A percentile compares a stretch with the other conserved stretches of the same genome.
Conservation (phyloP, 2,888 invertebrate genomes). For the Frankliniella intonsa region DNA sequence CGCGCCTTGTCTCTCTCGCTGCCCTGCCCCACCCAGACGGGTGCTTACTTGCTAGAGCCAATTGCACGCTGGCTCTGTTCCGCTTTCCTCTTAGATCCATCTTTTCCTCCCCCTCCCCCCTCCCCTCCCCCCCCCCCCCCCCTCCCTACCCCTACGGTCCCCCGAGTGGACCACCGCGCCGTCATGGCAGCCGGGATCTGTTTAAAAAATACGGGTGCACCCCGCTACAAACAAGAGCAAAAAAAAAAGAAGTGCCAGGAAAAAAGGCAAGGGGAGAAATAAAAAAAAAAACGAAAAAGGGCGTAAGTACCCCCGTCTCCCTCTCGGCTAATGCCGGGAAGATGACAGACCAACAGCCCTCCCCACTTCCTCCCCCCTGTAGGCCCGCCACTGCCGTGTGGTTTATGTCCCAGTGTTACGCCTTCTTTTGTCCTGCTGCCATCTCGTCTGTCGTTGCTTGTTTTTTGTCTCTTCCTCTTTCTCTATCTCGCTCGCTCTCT, state of each 20-base stretch:
- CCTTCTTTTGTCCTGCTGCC: not conserved
- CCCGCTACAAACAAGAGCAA: no score
- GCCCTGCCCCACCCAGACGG: not conserved
- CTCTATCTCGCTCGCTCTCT: not conserved
- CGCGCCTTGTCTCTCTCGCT: not conserved
- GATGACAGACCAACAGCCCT: slow-evolving; percentile 8
- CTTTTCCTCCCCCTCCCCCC: no score
- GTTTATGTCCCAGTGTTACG: not conserved
- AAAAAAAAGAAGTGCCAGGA: not conserved
- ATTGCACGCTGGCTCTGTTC: no score
- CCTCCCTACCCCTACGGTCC: no score
- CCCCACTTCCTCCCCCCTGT: not conserved
- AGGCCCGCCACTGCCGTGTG: not conserved
- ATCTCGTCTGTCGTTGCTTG: not conserved
- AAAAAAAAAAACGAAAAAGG: not conserved
- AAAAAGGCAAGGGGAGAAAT: not conserved
- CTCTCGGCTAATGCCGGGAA: not conserved
- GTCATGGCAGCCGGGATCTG: not conserved
- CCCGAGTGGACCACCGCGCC: no score
- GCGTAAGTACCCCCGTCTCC: not conserved
- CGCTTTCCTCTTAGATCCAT: no score
- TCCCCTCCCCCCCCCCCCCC: no score
- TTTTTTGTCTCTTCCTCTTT: not conserved
- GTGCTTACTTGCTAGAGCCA: not conserved
- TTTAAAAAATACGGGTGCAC: not conserved